phyloP scores from a whole-genome alignment of 2,888 invertebrate species.

The Heliothis peltigera region DNA sequence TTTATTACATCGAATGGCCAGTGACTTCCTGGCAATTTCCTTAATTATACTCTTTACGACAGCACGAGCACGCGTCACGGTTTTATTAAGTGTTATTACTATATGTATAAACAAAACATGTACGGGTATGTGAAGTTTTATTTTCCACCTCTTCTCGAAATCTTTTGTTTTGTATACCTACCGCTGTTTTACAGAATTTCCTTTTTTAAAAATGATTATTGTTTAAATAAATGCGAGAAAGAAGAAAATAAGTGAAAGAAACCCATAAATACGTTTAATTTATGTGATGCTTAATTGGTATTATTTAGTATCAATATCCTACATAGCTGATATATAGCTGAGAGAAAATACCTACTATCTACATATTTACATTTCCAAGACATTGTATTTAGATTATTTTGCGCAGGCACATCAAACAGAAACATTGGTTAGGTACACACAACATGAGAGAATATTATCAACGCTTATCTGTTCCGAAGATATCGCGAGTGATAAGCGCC shows the following conservation, averaged over 20 bases:
- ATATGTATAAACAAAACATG: too few species aligned
- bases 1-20: constrained; percentile 41
- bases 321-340: too few species aligned
- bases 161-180: too few species aligned
- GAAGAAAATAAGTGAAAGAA: too few species aligned
- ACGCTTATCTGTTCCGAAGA: constrained; percentile 77
- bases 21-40: constrained; percentile 46
- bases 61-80: constrained; percentile 28
- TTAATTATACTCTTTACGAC: constrained; percentile 40
- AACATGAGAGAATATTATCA: constrained; percentile 73
- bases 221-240: too few species aligned
- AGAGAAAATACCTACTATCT: too few species aligned
- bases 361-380: constrained; percentile 10
- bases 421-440: constrained; percentile 45
- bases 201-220: too few species aligned
- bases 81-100: constrained; percentile 17
- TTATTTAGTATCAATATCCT: background rate
- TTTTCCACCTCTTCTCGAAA: too few species aligned
- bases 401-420: constrained; percentile 40
- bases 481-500: constrained; percentile 73
- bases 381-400: constrained; percentile 44
- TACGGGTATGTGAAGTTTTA: too few species aligned
- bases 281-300: too few species aligned
- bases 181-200: too few species aligned
- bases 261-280: too few species aligned